Evolutionary conservation across 2,797 vertebrate species (phyloP).

Genomic region (Hoplostethus atlanticus): DNA sequence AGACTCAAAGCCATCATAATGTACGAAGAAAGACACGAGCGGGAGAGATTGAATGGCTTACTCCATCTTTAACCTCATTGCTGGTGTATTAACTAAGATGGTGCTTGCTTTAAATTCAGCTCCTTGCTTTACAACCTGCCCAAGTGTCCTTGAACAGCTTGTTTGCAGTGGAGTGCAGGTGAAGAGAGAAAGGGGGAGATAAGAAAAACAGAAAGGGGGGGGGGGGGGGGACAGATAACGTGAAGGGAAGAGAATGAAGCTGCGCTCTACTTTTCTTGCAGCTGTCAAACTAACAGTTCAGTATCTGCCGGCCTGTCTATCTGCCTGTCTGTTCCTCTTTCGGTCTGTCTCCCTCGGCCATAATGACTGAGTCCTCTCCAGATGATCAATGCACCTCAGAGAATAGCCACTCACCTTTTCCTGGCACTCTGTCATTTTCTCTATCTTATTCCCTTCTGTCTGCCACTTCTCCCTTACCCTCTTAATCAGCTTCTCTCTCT

Average conservation of each 20-base stretch:
- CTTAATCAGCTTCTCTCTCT: conserved; percentile 16
- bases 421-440: conserved; percentile 43
- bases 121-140: conserved; percentile 53
- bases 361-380: conserved; percentile 49
- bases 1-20: conserved; percentile 50
- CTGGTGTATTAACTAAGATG: conserved; percentile 61
- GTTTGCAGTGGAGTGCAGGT: conserved; percentile 67
- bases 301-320: conserved; percentile 24
- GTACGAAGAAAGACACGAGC: conserved; percentile 37
- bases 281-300: not conserved
- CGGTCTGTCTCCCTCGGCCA: conserved; percentile 40
- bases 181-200: conserved; percentile 59
- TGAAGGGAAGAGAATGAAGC: not conserved
- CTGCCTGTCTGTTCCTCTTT: conserved; percentile 33
- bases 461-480: conserved; percentile 41
- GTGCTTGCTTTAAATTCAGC: conserved; percentile 66
- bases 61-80: conserved; percentile 43
- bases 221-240: conserved; percentile 33
- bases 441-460: conserved; percentile 1
- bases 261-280: too few species aligned
- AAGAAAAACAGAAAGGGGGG: conserved; percentile 39
- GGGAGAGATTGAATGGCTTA: conserved; percentile 52
- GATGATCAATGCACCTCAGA: conserved; percentile 58
- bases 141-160: conserved; percentile 70
- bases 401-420: conserved; percentile 47